phyloP scores from a whole-genome alignment of 2,113 vertebrate genomes.

The Halichoeres trimaculatus region DNA sequence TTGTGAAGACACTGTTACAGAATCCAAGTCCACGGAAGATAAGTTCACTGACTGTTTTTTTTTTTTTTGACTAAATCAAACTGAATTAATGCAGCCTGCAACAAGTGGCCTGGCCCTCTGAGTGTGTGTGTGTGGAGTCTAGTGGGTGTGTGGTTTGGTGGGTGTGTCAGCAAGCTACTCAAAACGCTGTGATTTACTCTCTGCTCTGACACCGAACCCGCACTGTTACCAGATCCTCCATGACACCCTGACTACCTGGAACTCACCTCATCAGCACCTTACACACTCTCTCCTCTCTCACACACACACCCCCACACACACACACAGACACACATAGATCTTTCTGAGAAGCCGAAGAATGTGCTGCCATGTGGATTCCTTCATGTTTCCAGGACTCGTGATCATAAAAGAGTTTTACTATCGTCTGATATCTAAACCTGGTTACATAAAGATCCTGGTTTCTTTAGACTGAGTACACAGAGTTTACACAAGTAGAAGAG shows the following conservation, averaged over 20 bases:
- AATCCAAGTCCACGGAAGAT: too few species aligned
- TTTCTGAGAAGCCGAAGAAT: constrained; percentile 51
- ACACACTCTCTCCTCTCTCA: constrained; percentile 4
- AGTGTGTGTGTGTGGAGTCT: not conserved
- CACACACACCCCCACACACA: constrained; percentile 26
- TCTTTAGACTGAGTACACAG: too few species aligned
- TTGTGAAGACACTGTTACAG: too few species aligned
- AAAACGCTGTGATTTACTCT: constrained; percentile 60
- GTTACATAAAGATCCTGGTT: too few species aligned
- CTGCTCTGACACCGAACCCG: constrained; percentile 56
- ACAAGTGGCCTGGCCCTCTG: too few species aligned
- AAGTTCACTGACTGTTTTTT: too few species aligned
- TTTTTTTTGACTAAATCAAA: too few species aligned
- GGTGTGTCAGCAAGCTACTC: constrained; percentile 7
- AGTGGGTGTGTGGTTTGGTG: constrained; percentile 9
- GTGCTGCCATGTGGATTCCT: constrained; percentile 28
- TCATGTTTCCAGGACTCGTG: too few species aligned
- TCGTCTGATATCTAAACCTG: too few species aligned
- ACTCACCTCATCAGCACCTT: constrained; percentile 52
- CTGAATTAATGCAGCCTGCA: too few species aligned
- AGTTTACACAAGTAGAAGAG: too few species aligned
- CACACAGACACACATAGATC: not conserved
- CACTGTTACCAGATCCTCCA: constrained; percentile 63
- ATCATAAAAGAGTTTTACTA: too few species aligned
- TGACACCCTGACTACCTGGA: constrained; percentile 13